These are phyloP conservation scores for Anguilla pacifica DNA, from an alignment of 2,797 vertebrate genomes.

Conservation along the genomic window DNA sequence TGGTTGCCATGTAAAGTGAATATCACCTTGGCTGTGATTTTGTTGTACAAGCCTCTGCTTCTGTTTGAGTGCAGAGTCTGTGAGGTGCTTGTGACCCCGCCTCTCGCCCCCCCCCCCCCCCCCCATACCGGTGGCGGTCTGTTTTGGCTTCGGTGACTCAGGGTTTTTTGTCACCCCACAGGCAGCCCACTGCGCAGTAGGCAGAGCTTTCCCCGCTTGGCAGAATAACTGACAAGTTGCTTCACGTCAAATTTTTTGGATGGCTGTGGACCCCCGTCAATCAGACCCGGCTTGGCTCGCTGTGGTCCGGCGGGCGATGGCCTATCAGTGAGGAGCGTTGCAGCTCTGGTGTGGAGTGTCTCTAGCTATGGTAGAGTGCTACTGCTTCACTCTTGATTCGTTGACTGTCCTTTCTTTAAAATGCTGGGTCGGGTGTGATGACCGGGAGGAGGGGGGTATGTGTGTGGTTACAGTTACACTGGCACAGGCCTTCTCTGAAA, in stretches of 20 bases:
- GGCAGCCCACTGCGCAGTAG: too few species aligned
- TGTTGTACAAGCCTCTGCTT: background rate
- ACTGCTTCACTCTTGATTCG: background rate
- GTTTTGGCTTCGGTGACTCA: background rate
- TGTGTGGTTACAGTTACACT: background rate
- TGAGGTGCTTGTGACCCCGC: background rate
- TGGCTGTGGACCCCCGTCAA: too few species aligned
- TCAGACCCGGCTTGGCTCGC: too few species aligned
- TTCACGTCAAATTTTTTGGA: background rate
- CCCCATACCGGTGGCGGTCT: background rate
- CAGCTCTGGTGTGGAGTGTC: background rate
- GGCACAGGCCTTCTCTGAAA: background rate
- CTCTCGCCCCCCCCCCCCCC: background rate
- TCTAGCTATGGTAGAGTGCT: background rate
- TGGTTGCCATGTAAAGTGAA: background rate
- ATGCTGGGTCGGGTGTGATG: background rate
- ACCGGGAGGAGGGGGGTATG: background rate
- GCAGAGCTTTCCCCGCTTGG: background rate
- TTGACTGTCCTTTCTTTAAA: background rate
- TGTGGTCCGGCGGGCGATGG: too few species aligned
- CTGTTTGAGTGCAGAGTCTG: background rate
- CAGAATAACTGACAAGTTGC: background rate
- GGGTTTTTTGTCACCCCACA: background rate
- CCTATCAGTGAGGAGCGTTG: background rate
- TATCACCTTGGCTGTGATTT: background rate